phyloP scores from a whole-genome alignment of 2,113 vertebrate genomes.

The Esox niger region DNA sequence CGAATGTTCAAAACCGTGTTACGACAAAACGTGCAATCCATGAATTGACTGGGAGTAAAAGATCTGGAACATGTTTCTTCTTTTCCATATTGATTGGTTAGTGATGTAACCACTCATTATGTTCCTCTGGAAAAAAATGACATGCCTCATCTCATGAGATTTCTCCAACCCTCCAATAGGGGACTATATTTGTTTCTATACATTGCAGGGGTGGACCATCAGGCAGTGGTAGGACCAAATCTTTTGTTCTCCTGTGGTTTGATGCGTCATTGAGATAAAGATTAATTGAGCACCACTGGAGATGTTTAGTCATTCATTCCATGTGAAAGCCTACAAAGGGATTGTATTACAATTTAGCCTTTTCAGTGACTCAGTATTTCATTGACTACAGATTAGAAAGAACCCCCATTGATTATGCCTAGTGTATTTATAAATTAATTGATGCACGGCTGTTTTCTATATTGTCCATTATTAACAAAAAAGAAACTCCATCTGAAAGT shows the following conservation, averaged over 20 bases:
- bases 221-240: no score
- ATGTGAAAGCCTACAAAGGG: slow-evolving; percentile 4
- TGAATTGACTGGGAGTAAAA: slow-evolving; percentile 15
- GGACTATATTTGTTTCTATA: neutral
- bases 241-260: no score
- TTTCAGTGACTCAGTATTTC: slow-evolving; percentile 31
- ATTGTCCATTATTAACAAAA: neutral
- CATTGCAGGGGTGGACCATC: no score
- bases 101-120: slow-evolving; percentile 11
- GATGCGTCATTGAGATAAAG: neutral
- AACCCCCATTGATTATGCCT: slow-evolving; percentile 9
- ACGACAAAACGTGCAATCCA: no score
- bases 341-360: slow-evolving; percentile 20
- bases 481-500: neutral
- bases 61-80: no score
- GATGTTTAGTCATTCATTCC: slow-evolving; percentile 8
- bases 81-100: slow-evolving; percentile 1
- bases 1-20: no score
- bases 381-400: slow-evolving; percentile 20
- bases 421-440: slow-evolving; percentile 16
- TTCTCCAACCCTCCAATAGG: neutral
- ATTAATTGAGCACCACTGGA: neutral
- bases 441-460: neutral
- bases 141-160: neutral
- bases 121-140: neutral